Conservation (phyloP, 2,113 vertebrate species). For the Trochalopteron elliotii region DNA sequence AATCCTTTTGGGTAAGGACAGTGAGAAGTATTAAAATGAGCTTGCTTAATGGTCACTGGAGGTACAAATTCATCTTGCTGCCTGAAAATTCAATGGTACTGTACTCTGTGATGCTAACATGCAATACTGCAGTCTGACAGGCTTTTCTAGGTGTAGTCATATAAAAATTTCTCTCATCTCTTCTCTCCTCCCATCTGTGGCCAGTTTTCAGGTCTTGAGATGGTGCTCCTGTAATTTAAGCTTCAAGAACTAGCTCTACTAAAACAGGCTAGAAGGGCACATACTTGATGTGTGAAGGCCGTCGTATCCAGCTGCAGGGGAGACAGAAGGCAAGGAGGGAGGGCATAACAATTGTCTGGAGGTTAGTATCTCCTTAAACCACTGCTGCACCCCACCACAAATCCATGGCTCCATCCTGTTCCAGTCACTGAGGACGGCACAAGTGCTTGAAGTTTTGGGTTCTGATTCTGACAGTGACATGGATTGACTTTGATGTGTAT, state of each 20-base stretch:
- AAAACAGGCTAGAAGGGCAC: neutral
- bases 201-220: neutral
- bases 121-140: neutral
- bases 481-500: neutral
- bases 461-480: neutral
- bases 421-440: neutral
- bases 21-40: neutral
- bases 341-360: neutral
- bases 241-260: neutral
- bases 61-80: neutral
- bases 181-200: neutral
- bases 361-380: neutral
- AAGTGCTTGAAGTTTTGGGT: neutral
- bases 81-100: neutral
- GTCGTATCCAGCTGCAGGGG: accelerated
- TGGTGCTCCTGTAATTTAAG: neutral
- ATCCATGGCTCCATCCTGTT: neutral
- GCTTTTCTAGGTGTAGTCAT: neutral
- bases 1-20: neutral
- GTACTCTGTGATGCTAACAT: neutral
- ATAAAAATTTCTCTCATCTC: neutral
- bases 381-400: neutral
- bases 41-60: neutral
- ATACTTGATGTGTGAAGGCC: neutral
- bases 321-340: neutral